Evolutionary conservation across 2,888 invertebrate genomes (phyloP), one percentile per base, ranked within the genome.

Genomic region (Helleia helle): DNA sequence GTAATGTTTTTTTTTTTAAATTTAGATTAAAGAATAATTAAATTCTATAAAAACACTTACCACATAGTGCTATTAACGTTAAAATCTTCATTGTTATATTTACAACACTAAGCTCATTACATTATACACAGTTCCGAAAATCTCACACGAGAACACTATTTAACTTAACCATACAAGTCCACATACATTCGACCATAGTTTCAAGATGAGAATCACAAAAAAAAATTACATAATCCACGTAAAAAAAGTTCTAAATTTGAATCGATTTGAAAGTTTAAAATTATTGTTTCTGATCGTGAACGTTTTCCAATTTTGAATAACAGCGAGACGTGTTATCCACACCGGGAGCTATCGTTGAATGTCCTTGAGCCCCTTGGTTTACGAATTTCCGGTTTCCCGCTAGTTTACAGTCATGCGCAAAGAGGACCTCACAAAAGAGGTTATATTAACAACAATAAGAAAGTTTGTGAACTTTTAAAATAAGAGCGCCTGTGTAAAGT

Each of bases 391-490:
- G 34, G 65, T 71, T 68, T 75, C 74, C 74, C 76, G 73, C 73
- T 74, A 70, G 74, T 71, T 63, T 61, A 61, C 62, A 52, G 77
- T 66, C 81, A 81, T 80, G 81, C 80, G 80, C 81, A 80, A 56
- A 76, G 58, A 59, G 58, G 57, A 62, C 65, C 62, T 60, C 60
- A 66, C 71, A 65, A 68, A 77, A 79, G 31, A 74, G 74, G 67
- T 7, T 11, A 18, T 34, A 22, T 34, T 18, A 18, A 4, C 17
- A 31, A 9, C 18, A 31, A 31, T n/a, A 11, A 11, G 17, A 31
- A 31, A 31, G 31, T 34, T 81, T 71, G 71, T 77, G 76, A 77
- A 81, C 80, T 79, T n/a, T n/a, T 83, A 71, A 75, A 77, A 80
- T 71, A 71, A 71, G 71, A 76, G 71, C 65, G 69, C 72, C 67